Base-by-base conservation (phyloP, 2,113 vertebrate species). In the Actenoides lindsayi region DNA sequence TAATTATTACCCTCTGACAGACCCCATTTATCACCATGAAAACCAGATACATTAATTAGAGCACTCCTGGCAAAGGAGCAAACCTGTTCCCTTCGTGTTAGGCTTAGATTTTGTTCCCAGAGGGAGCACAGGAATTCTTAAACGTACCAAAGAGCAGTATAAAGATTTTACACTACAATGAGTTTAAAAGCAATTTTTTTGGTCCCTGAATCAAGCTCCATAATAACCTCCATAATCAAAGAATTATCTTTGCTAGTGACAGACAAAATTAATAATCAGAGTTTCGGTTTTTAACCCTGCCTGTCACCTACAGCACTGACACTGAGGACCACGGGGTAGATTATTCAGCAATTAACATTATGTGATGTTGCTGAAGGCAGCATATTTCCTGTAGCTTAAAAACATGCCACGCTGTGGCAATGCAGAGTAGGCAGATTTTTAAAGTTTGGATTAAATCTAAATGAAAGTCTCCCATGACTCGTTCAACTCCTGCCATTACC, bases 1-100 rank as follows among this genome's bases (percentile, higher is more conserved):
- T 93, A 94, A 97, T 96, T 94, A 87, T 96, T 94, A 70, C n/a
- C 53, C 50, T 94, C 59, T 91, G 83, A 94, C 89, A 89, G 83
- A 94, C 70, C 37, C 65, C 67, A 96, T 96, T 96, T 94, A 91
- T 96, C 87, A 95, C 44, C 67, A 65, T 54, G 80, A 96, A 96
- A 90, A 91, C 13, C 63, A 94, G 80, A 80, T 94, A 91, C 33
- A 87, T 94, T 93, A 89, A 95, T 97, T 93, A 91, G 37, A 89
- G 59, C 33, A 51, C 17, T 95, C 89, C 74, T 91, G 87, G 81
- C 78, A 83, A 77, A 3, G 16, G 20, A 87, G 67, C 25, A 80
- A 94, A 94, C 54, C 35, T 73, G 24, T 62, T 91, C 76, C 42
- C 57, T 82, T 94, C 69, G 12, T 33, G 50, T 81, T 73, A 90